These are phyloP conservation scores for Dryobates pubescens DNA, from an alignment of 2,797 vertebrate genomes.

Conservation along the genomic window DNA sequence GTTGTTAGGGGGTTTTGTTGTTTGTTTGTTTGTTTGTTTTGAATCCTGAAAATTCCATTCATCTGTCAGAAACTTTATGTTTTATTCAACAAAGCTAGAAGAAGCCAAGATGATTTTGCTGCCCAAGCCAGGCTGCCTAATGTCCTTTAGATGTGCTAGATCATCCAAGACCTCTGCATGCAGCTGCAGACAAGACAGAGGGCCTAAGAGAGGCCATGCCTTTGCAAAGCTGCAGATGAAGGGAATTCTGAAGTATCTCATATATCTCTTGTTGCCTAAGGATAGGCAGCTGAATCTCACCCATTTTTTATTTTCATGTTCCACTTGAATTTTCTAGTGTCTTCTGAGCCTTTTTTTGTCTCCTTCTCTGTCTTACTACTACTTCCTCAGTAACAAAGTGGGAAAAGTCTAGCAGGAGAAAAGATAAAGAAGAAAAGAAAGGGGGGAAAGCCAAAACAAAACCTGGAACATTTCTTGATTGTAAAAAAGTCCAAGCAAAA, in stretches of 20 bases:
- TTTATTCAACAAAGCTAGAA: not conserved
- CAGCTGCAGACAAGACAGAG: not conserved
- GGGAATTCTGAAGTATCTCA: slow-evolving; percentile 9
- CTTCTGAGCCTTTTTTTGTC: not conserved
- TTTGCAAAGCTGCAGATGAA: not conserved
- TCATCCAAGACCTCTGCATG: not conserved
- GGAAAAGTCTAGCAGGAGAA: not conserved
- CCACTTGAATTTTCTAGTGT: slow-evolving; percentile 8
- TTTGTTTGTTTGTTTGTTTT: not conserved
- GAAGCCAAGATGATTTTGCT: not conserved
- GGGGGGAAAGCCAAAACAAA: too few species aligned
- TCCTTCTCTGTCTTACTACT: not conserved
- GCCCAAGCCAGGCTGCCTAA: not conserved
- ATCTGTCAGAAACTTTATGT: not conserved
- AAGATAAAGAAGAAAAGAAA: not conserved
- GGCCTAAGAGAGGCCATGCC: not conserved
- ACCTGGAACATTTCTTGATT: not conserved
- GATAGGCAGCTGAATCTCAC: slow-evolving; percentile 17
- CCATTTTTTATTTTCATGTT: slow-evolving; percentile 22
- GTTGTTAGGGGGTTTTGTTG: too few species aligned
- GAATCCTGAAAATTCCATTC: not conserved
- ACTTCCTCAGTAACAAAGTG: not conserved
- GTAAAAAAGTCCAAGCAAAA: not conserved
- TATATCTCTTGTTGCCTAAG: slow-evolving; percentile 27
- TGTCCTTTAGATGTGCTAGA: not conserved